phyloP scores from a whole-genome alignment of 2,888 invertebrate species.

The Hecatera dysodea region DNA sequence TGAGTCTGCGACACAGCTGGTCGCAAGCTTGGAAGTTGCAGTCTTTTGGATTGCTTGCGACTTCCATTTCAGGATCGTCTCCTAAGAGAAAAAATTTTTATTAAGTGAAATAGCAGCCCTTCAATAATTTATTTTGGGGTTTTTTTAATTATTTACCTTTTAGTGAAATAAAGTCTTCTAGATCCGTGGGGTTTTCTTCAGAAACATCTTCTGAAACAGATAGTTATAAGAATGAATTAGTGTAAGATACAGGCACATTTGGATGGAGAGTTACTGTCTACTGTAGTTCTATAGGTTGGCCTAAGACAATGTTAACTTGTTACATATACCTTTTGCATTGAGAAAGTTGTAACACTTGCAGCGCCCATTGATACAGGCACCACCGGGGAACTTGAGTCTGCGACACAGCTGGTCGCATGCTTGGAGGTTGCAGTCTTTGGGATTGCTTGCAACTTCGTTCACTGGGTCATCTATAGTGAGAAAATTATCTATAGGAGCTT shows the following conservation, averaged over 20 bases:
- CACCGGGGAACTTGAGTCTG: background rate
- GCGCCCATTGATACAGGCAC: constrained; percentile 31
- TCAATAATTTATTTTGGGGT: too few species aligned
- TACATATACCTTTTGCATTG: constrained; percentile 5
- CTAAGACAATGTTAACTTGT: too few species aligned
- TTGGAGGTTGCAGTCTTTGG: constrained; percentile 22
- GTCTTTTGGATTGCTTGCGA: background rate
- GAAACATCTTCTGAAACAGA: too few species aligned
- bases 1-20: constrained; percentile 14
- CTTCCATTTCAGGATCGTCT: constrained; percentile 12
- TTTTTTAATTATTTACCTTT: too few species aligned
- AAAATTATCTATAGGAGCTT: background rate
- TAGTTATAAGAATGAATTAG: too few species aligned
- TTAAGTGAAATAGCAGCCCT: too few species aligned
- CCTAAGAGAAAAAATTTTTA: background rate
- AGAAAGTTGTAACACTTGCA: constrained; percentile 36
- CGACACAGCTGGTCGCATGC: constrained; percentile 47
- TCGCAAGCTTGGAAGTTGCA: constrained; percentile 11
- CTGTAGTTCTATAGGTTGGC: too few species aligned
- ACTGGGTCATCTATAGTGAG: constrained; percentile 6
- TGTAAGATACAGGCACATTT: too few species aligned
- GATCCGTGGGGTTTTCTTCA: too few species aligned
- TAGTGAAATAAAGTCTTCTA: too few species aligned
- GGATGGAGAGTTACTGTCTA: too few species aligned
- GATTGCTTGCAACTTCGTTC: background rate